A percentile compares a stretch with the other conserved stretches of the same genome.
Conservation (phyloP, 2,113 vertebrate genomes). For the Gallinago undulata region DNA sequence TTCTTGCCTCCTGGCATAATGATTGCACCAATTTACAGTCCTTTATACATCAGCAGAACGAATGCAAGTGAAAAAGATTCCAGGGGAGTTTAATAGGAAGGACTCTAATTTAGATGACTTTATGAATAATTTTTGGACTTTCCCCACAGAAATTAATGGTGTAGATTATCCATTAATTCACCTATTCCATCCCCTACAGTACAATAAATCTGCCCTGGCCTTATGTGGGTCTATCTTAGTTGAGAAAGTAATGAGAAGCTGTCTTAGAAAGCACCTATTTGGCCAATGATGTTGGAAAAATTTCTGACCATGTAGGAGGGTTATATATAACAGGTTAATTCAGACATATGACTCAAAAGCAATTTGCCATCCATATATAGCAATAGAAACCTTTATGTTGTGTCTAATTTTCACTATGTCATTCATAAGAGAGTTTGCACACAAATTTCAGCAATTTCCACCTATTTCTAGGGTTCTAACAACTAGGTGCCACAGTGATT, state of each 20-base stretch:
- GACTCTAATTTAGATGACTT: background rate
- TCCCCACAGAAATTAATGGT: background rate
- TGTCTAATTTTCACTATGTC: background rate
- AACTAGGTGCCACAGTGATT: background rate
- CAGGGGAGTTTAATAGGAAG: background rate
- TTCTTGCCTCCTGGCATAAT: background rate
- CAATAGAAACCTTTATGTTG: background rate
- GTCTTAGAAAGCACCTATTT: background rate
- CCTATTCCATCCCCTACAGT: background rate
- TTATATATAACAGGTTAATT: background rate
- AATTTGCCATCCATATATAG: background rate
- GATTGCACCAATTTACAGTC: background rate
- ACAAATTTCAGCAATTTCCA: background rate
- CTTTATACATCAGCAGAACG: background rate
- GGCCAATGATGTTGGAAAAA: background rate
- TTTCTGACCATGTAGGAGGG: background rate
- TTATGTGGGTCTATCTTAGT: background rate
- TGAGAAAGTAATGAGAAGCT: background rate
- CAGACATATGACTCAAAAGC: background rate
- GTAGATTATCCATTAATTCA: constrained; percentile 25
- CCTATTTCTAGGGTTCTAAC: background rate
- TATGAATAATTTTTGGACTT: constrained; percentile 20
- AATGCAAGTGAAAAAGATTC: constrained; percentile 1
- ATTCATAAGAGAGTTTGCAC: background rate
- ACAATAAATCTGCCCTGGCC: background rate